phyloP scores from a whole-genome alignment of 1,140 invertebrate genomes.

The Megathymus violae region DNA sequence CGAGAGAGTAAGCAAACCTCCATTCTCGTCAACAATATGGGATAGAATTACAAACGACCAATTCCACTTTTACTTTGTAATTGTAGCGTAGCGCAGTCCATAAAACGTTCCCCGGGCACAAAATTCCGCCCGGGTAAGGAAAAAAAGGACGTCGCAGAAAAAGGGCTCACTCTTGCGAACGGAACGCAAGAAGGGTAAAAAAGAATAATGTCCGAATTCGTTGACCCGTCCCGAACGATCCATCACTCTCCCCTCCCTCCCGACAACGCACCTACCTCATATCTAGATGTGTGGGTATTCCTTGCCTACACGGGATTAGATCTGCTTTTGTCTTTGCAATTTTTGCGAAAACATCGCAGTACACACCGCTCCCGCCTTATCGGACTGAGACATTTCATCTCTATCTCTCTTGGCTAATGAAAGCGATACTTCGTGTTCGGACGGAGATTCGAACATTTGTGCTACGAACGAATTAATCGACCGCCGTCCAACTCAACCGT shows the following conservation, averaged over 20 bases:
- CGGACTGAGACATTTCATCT: constrained; percentile 29
- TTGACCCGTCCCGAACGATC: constrained; percentile 89
- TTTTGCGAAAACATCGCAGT: constrained; percentile 31
- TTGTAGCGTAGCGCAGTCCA: constrained; percentile 78
- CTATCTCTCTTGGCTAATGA: constrained; percentile 35
- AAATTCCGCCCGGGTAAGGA: constrained; percentile 64
- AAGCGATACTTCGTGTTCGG: constrained; percentile 19
- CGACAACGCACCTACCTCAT: constrained; percentile 65
- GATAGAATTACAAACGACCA: constrained; percentile 68
- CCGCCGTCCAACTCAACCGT: constrained; percentile 11
- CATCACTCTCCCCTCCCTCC: constrained; percentile 84
- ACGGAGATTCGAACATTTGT: constrained; percentile 20
- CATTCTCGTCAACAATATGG: constrained; percentile 54
- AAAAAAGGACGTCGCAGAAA: constrained; percentile 80
- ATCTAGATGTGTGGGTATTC: constrained; percentile 73
- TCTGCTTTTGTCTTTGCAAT: constrained; percentile 53
- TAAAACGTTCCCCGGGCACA: constrained; percentile 69
- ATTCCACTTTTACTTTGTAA: constrained; percentile 80
- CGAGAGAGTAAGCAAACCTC: constrained; percentile 17
- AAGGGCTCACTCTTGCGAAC: constrained; percentile 81
- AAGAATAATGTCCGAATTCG: constrained; percentile 90
- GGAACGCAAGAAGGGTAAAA: constrained; percentile 84
- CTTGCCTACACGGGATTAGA: constrained; percentile 68
- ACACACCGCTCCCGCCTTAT: constrained; percentile 20
- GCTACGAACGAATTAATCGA: constrained; percentile 19